Percentiles rank a stretch among this genome's conserved stretches.
Evolutionary conservation across 1,140 invertebrate genomes (phyloP).

Genomic region (Cherax quadricarinatus): DNA sequence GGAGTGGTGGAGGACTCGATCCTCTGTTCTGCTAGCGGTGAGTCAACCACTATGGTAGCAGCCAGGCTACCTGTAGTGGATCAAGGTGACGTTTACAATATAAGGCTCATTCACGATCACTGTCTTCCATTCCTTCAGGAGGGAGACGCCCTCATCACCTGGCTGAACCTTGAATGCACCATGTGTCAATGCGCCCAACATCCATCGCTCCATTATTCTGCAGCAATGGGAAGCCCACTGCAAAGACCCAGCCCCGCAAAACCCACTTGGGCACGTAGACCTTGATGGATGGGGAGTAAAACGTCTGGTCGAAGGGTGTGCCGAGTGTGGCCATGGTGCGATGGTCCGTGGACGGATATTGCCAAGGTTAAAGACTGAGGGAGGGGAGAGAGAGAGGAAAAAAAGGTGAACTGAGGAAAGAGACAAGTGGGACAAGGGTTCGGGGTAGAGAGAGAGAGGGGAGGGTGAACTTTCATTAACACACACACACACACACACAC

Average conservation of each 20-base stretch:
- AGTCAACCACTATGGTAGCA: no score
- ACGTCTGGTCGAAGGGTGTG: neutral
- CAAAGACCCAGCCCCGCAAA: neutral
- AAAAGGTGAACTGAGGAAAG: neutral
- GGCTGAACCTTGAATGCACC: no score
- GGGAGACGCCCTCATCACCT: no score
- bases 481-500: neutral
- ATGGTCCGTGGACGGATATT: neutral
- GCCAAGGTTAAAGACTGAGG: constrained; percentile 10
- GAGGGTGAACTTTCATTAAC: neutral
- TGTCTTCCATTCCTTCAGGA: no score
- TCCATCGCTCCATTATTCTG: no score
- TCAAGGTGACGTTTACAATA: no score
- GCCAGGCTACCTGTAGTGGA: no score
- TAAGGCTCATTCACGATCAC: no score
- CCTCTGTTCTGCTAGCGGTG: no score
- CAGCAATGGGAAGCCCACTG: neutral
- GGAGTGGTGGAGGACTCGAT: no score
- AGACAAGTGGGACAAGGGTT: neutral
- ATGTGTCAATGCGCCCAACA: no score
- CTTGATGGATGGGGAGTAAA: constrained; percentile 15
- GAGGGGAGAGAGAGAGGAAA: neutral
- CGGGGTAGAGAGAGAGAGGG: neutral
- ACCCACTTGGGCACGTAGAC: constrained; percentile 18
- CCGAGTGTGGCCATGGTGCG: neutral